Conservation (phyloP, 1,140 invertebrate genomes). For the Drosophila pandora region DNA sequence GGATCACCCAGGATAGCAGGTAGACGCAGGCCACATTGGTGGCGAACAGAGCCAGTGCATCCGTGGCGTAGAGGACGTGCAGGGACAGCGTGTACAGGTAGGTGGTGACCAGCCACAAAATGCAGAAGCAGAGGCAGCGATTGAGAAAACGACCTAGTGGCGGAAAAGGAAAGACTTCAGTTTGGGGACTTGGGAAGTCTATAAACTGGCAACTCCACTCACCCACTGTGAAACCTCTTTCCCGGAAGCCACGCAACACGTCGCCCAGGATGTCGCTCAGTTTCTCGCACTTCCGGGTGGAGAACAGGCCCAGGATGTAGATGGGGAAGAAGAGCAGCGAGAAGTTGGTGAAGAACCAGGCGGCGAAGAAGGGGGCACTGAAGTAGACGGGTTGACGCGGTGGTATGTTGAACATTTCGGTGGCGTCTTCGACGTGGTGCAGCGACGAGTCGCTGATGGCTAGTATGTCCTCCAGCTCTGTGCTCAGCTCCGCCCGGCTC, state of each 20-base stretch:
- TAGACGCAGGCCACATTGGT: slow-evolving; percentile 97
- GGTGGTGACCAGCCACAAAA: slow-evolving; percentile 96
- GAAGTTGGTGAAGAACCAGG: slow-evolving; percentile 98
- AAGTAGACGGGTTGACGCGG: slow-evolving; percentile 73
- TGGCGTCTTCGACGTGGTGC: slow-evolving; percentile 79
- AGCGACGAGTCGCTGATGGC: slow-evolving; percentile 84
- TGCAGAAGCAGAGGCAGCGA: slow-evolving; percentile 93
- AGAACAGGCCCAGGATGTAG: slow-evolving; percentile 90
- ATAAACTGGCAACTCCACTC: slow-evolving; percentile 44
- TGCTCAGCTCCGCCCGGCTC: slow-evolving; percentile 79
- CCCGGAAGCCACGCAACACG: slow-evolving; percentile 92
- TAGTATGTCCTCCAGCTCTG: slow-evolving; percentile 83
- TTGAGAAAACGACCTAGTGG: slow-evolving; percentile 91
- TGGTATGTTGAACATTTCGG: slow-evolving; percentile 81
- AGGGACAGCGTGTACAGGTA: slow-evolving; percentile 96
- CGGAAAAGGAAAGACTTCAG: not conserved
- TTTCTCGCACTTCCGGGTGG: slow-evolving; percentile 89
- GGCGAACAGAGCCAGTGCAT: slow-evolving; percentile 95
- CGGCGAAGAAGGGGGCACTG: slow-evolving; percentile 96
- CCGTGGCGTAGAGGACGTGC: slow-evolving; percentile 93
- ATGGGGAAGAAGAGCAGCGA: slow-evolving; percentile 95
- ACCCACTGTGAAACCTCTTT: slow-evolving; percentile 94
- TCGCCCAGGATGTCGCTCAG: slow-evolving; percentile 90
- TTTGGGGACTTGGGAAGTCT: not conserved
- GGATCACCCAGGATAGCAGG: slow-evolving; percentile 96